Evolutionary conservation across 1,140 invertebrate species (phyloP).

Genomic region (Drosophila repletoides): DNA sequence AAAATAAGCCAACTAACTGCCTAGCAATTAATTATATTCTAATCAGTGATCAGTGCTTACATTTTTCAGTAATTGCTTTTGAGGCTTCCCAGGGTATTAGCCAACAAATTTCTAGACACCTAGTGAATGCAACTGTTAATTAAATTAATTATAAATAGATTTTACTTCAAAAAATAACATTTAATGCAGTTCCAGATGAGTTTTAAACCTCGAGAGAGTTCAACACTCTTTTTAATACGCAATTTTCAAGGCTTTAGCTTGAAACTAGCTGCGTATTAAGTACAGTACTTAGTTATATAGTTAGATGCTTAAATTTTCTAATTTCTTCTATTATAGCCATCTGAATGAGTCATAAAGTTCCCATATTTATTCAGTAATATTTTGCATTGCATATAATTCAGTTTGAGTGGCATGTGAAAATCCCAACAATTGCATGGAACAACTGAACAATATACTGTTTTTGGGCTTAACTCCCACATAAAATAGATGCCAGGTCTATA

Average conservation of each 20-base stretch:
- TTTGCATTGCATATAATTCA: conserved; percentile 39
- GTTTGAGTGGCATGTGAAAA: conserved; percentile 60
- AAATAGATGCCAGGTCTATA: conserved; percentile 26
- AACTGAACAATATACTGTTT: conserved; percentile 3
- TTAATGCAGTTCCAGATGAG: too few species aligned
- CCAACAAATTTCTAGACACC: background rate
- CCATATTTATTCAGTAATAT: conserved; percentile 39
- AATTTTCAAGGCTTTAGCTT: too few species aligned
- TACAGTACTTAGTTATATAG: too few species aligned
- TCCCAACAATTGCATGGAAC: conserved; percentile 43
- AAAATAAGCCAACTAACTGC: background rate
- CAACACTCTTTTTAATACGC: too few species aligned
- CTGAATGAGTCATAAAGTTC: conserved; percentile 42
- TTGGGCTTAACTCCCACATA: conserved; percentile 11
- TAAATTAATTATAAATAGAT: too few species aligned
- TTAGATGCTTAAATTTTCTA: conserved; percentile 1
- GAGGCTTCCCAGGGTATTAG: background rate
- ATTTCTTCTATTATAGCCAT: background rate
- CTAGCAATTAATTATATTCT: background rate
- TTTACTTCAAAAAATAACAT: too few species aligned
- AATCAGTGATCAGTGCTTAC: background rate
- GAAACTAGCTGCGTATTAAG: too few species aligned
- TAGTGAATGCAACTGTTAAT: too few species aligned
- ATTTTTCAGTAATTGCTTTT: background rate
- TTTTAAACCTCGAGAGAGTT: too few species aligned